A percentile compares a stretch with the other conserved stretches of the same genome.
These are phyloP conservation scores for Baronia brevicornis DNA, from an alignment of 2,888 invertebrate genomes.

Conservation along the genomic window DNA sequence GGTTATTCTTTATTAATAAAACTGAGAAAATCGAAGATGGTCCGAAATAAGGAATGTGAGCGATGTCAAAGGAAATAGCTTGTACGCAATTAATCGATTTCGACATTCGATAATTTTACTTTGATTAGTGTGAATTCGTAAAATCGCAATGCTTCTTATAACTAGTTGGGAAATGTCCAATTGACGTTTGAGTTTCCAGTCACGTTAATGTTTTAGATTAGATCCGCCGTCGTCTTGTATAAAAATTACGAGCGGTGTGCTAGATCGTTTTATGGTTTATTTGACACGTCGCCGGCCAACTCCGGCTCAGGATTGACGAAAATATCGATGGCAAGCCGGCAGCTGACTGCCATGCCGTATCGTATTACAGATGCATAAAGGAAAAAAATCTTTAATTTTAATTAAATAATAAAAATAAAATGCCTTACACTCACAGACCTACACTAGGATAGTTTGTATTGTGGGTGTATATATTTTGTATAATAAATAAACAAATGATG, in stretches of 20 bases:
- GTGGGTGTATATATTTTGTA: too few relatives aligned
- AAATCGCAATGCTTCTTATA: slow-evolving; percentile 20
- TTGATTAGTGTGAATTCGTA: slow-evolving; percentile 39
- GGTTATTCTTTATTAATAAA: too few relatives aligned
- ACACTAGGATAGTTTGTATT: too few relatives aligned
- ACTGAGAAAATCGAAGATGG: too few relatives aligned
- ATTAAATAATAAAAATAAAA: too few relatives aligned
- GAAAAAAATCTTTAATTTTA: too few relatives aligned
- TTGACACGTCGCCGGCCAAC: slow-evolving; percentile 41
- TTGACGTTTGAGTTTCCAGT: slow-evolving; percentile 17
- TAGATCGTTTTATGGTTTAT: slow-evolving; percentile 46
- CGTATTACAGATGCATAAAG: slow-evolving; percentile 48
- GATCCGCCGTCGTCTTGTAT: slow-evolving; percentile 16
- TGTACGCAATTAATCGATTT: slow-evolving; percentile 32
- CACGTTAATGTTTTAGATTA: slow-evolving; percentile 18
- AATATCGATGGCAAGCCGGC: slow-evolving; percentile 59
- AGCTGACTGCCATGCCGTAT: slow-evolving; percentile 52
- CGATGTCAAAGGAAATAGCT: slow-evolving; percentile 42
- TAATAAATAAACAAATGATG: too few relatives aligned
- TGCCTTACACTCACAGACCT: too few relatives aligned
- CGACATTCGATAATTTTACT: slow-evolving; percentile 45
- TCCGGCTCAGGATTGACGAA: slow-evolving; percentile 47
- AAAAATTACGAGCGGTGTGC: slow-evolving; percentile 15
- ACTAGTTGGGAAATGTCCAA: slow-evolving; percentile 29
- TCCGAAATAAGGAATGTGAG: too few relatives aligned